Evolutionary conservation across 1,140 invertebrate species (phyloP).

Genomic region (Solen grandis): DNA sequence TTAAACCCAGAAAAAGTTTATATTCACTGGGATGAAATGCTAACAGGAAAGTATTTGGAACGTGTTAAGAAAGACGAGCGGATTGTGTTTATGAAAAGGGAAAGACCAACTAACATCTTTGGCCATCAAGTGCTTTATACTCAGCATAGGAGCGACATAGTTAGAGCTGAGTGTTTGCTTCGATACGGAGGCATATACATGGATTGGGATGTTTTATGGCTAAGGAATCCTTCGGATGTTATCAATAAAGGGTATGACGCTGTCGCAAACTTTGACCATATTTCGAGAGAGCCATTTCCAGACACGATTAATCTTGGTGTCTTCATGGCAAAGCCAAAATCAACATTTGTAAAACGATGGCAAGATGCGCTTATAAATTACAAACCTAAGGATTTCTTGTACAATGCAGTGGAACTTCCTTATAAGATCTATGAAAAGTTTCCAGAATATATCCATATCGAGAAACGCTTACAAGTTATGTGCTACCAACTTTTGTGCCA

Average conservation of each 20-base stretch:
- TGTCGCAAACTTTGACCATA: constrained; percentile 71
- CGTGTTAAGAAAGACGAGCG: constrained; percentile 59
- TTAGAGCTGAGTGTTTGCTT: constrained; percentile 70
- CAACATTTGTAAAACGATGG: constrained; percentile 69
- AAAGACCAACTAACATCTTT: constrained; percentile 64
- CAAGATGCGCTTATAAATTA: constrained; percentile 67
- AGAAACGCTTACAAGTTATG: constrained; percentile 69
- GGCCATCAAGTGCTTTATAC: constrained; percentile 66
- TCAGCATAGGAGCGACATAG: constrained; percentile 72
- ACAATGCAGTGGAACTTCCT: constrained; percentile 70
- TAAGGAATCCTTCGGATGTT: constrained; percentile 64
- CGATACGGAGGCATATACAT: constrained; percentile 76
- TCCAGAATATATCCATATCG: constrained; percentile 67
- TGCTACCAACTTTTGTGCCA: constrained; percentile 73
- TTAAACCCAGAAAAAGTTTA: constrained; percentile 69
- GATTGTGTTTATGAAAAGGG: constrained; percentile 64
- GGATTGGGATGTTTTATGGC: constrained; percentile 76
- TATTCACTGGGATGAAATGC: constrained; percentile 66
- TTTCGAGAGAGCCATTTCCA: constrained; percentile 62
- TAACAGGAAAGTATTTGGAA: constrained; percentile 67
- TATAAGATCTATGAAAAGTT: constrained; percentile 73
- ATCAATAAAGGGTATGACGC: constrained; percentile 63
- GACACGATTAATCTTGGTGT: constrained; percentile 74
- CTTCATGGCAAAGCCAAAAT: constrained; percentile 68
- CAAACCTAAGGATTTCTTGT: constrained; percentile 68